Base-by-base conservation (phyloP, 2,113 vertebrate genomes). In the Micronycteris hirsuta region DNA sequence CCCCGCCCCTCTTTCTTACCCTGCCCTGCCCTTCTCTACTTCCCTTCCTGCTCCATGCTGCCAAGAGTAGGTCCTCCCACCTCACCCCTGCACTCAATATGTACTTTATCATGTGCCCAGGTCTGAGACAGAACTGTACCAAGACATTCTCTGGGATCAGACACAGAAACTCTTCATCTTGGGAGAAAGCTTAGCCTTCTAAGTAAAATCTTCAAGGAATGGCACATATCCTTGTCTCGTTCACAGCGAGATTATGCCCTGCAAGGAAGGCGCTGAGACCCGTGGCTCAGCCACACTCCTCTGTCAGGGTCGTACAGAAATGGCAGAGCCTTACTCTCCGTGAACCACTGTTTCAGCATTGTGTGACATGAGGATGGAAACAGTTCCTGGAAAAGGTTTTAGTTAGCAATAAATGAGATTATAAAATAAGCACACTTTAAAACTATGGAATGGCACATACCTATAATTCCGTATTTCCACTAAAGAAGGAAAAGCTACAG, bases 171-270 rank as follows among this genome's bases (percentile, higher is more conserved):
- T 38, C 43, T 80, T 78, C 56, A 19, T 36, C n/a, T 16, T 28
- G 4, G 13, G 54, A 58, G 33, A 28, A 31, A 67, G 14, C 7
- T 3, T 15, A 8, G 5, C 31, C 28, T 54, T 77, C 61, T 63
- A 63, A 61, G 58, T 26, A 58, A 77, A 73, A 73, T 38, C 49
- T 26, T 70, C 33, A 91, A 77, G n/a, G 76, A 76, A 74, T 28
- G 20, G 7, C 16, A 2, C 4, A 7, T 73, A 33, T 2, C 16
- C 33, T 7, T 45, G 36, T 36, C 28, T 61, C 7, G 4, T 45
- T 41, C 7, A 9, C 0, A 15, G n/a, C 5, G 38, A 9, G 36
- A 49, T 38, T 9, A 5, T 52, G 41, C 36, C 3, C 0, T 1
- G 1, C 36, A 86, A 82, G 38, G 73, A 4, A 45, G 58, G 31